phyloP scores from a whole-genome alignment of 2,888 invertebrate genomes.

The Hymenopus coronatus region DNA sequence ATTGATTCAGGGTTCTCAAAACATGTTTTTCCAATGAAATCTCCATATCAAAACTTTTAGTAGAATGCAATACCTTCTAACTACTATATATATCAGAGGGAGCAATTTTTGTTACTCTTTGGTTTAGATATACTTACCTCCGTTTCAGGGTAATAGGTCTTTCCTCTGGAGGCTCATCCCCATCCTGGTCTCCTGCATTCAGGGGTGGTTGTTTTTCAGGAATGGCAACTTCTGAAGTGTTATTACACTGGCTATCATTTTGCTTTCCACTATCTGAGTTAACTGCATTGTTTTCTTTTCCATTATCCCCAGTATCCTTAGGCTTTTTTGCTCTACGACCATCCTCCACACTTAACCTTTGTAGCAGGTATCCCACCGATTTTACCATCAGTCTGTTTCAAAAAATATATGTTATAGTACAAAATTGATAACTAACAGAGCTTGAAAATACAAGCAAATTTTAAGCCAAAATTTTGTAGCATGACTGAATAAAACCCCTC shows the following conservation, averaged over 20 bases:
- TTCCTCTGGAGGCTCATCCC: constrained; percentile 55
- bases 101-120: too few species aligned
- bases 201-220: neutral
- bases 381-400: constrained; percentile 41
- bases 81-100: too few species aligned
- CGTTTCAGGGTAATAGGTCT: constrained; percentile 54
- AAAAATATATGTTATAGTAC: constrained; percentile 34
- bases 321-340: constrained; percentile 31
- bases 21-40: too few species aligned
- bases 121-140: constrained; percentile 45
- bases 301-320: constrained; percentile 23
- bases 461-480: too few species aligned
- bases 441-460: too few species aligned
- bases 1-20: too few species aligned
- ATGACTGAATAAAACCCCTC: too few species aligned
- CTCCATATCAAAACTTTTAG: too few species aligned
- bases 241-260: neutral
- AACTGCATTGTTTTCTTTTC: constrained; percentile 26
- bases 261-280: neutral
- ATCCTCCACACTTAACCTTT: constrained; percentile 53
- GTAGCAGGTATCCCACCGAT: constrained; percentile 59
- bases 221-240: neutral
- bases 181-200: constrained; percentile 41
- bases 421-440: too few species aligned
- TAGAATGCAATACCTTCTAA: too few species aligned